phyloP scores from a whole-genome alignment of 2,888 invertebrate genomes.

The Sarcophaga carnaria region DNA sequence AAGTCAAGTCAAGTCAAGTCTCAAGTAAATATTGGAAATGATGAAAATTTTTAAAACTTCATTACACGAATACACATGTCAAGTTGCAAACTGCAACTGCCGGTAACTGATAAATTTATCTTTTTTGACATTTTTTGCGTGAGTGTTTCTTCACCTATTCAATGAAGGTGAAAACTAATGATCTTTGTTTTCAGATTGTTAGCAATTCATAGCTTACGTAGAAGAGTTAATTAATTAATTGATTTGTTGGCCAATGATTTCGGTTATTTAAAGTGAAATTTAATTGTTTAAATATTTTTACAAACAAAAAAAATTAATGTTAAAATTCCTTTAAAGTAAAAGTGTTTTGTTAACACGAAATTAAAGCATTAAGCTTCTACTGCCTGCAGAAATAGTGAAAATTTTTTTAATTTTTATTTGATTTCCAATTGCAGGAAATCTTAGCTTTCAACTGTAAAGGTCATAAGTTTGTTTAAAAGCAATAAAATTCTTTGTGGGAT shows the following conservation, averaged over 20 bases:
- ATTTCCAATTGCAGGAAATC: too few relatives aligned
- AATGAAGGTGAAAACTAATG: conserved; percentile 37
- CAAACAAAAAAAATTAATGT: neutral
- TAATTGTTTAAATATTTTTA: conserved; percentile 8
- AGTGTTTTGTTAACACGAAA: conserved; percentile 34
- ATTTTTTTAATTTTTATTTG: too few relatives aligned
- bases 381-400: neutral
- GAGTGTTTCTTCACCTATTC: conserved; percentile 30
- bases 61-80: conserved; percentile 57
- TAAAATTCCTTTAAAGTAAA: conserved; percentile 32
- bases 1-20: neutral
- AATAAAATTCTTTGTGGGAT: too few relatives aligned
- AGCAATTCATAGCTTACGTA: conserved; percentile 18
- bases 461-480: too few relatives aligned
- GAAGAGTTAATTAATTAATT: conserved; percentile 52
- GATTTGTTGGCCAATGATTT: conserved; percentile 34
- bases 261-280: conserved; percentile 32
- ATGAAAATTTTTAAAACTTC: conserved; percentile 56
- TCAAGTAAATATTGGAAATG: neutral
- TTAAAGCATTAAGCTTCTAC: conserved; percentile 22
- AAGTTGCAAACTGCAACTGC: conserved; percentile 30
- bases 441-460: too few relatives aligned
- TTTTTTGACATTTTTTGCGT: conserved; percentile 59
- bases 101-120: conserved; percentile 32
- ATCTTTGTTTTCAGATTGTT: neutral